These are phyloP conservation scores for human (Homo sapiens) DNA, from an alignment of 2,113 vertebrate genomes.

Conservation along the genomic window DNA sequence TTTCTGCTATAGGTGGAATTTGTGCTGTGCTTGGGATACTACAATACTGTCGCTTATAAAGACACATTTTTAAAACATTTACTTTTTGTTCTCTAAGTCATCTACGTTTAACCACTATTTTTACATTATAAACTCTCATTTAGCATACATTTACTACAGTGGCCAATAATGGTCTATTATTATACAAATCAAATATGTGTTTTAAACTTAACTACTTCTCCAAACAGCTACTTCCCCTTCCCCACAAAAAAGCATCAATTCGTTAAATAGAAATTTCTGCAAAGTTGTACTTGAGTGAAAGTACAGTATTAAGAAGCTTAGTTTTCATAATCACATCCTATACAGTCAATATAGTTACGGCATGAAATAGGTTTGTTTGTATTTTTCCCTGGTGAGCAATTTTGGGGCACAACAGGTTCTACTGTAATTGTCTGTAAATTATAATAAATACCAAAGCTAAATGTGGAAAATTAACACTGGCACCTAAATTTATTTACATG, in stretches of 20 bases:
- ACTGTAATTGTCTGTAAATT: background rate
- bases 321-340: background rate
- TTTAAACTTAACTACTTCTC: conserved; percentile 2
- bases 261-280: background rate
- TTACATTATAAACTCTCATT: background rate
- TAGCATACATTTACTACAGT: background rate
- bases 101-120: background rate
- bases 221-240: background rate
- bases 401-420: background rate
- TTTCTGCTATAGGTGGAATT: background rate
- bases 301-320: background rate
- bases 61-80: background rate
- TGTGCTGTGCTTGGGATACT: background rate
- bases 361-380: conserved; percentile 26
- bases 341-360: background rate
- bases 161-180: background rate
- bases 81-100: background rate
- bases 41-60: background rate
- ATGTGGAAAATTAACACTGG: conserved; percentile 24
- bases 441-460: conserved; percentile 25
- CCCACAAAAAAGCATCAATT: background rate
- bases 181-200: background rate
- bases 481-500: background rate
- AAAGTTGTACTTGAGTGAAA: conserved; percentile 8
- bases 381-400: background rate